Percentiles rank a stretch among this genome's conserved stretches.
phyloP scores from a whole-genome alignment of 2,113 vertebrate species.

The Papio anubis region DNA sequence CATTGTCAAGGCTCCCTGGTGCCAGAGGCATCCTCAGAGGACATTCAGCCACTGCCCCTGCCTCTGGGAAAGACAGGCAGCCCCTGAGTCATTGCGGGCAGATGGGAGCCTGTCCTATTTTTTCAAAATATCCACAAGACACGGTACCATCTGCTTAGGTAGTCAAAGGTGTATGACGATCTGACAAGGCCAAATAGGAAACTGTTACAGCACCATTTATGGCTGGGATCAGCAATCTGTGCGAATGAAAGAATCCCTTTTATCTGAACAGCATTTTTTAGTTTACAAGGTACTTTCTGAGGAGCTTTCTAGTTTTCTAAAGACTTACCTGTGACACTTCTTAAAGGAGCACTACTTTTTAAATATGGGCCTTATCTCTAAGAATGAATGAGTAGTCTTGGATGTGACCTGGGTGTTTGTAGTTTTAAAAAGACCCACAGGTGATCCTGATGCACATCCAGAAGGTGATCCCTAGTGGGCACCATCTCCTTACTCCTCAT shows the following conservation, averaged over 20 bases:
- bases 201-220: neutral
- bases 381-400: neutral
- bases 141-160: constrained; percentile 66
- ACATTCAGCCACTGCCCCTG: neutral
- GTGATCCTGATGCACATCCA: neutral
- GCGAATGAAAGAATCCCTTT: rapidly evolving
- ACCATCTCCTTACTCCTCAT: neutral
- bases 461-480: neutral
- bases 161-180: neutral
- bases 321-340: neutral
- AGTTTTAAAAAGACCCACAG: neutral
- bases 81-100: constrained; percentile 39
- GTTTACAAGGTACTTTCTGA: neutral
- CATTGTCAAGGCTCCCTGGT: neutral
- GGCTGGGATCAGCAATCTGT: neutral
- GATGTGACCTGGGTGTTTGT: rapidly evolving
- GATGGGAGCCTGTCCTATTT: constrained; percentile 69
- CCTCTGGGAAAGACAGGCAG: constrained; percentile 60
- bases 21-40: neutral
- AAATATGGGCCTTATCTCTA: neutral
- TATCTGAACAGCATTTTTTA: neutral
- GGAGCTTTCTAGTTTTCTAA: neutral
- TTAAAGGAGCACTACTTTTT: neutral
- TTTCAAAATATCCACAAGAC: constrained; percentile 55
- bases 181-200: constrained; percentile 39